Percentiles rank a stretch among this genome's conserved stretches.
Conservation (phyloP, 2,113 vertebrate species). For the Siniperca chuatsi region DNA sequence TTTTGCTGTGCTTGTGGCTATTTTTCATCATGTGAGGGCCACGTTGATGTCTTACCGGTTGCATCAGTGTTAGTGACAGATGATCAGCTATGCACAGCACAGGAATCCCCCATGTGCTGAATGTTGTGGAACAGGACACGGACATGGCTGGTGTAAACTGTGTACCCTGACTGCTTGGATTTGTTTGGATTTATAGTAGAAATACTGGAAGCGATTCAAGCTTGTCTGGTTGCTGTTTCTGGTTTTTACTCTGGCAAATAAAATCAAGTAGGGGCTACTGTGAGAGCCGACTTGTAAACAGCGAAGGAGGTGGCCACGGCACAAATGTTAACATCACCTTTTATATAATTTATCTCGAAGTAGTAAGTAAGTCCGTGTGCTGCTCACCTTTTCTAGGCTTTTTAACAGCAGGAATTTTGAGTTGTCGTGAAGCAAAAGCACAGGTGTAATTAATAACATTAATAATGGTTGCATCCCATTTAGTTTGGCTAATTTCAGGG, state of each 20-base stretch:
- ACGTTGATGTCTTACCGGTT: conserved; percentile 44
- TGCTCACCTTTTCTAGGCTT: not conserved
- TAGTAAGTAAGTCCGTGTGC: not conserved
- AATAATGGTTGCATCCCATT: conserved; percentile 23
- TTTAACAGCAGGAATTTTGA: conserved; percentile 7
- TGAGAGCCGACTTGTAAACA: not conserved
- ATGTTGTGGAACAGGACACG: conserved; percentile 2
- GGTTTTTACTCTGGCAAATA: conserved; percentile 7
- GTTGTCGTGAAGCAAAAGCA: conserved; percentile 16
- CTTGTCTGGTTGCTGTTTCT: not conserved
- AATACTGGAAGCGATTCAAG: conserved; percentile 21
- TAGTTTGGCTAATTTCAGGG: not conserved
- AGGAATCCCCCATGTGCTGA: conserved; percentile 21
- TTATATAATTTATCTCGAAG: conserved; percentile 8
- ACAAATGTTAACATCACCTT: conserved; percentile 11
- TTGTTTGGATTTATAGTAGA: conserved; percentile 35
- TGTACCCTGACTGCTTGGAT: conserved; percentile 24
- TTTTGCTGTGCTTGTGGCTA: conserved; percentile 30
- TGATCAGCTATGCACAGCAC: conserved; percentile 36
- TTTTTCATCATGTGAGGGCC: conserved; percentile 37
- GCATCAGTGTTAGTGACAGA: conserved; percentile 47
- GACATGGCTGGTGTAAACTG: conserved; percentile 20
- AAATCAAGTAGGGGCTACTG: not conserved
- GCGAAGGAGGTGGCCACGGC: not conserved
- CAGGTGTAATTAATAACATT: conserved; percentile 26